Evolutionary conservation across 2,797 vertebrate species (phyloP).

Genomic region (Spheniscus humboldti): DNA sequence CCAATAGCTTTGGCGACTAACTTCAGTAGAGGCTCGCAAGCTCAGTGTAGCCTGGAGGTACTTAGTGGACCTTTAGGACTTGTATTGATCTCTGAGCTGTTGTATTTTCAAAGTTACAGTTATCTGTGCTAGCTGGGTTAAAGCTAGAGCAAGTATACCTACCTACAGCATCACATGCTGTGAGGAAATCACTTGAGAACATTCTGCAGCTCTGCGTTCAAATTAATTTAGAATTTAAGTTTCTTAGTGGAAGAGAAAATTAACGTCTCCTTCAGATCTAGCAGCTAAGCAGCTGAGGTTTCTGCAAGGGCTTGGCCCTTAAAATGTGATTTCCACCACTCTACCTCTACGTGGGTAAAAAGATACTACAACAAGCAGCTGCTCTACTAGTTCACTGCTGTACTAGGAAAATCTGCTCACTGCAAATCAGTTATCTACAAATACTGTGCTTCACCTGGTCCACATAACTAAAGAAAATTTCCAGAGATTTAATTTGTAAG

Average conservation of each 20-base stretch:
- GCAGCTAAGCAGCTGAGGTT: neutral
- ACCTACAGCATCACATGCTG: neutral
- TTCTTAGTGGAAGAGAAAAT: neutral
- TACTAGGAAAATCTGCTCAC: neutral
- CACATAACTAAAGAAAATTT: neutral
- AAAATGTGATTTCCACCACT: neutral
- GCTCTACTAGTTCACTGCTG: neutral
- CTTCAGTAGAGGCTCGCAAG: fast-evolving
- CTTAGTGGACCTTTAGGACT: neutral
- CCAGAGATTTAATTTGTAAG: constrained; percentile 13
- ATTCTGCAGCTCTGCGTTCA: neutral
- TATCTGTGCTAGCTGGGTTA: neutral
- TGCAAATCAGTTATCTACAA: neutral
- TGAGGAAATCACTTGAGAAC: neutral
- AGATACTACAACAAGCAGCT: neutral
- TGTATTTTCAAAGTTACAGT: neutral
- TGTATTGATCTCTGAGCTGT: neutral
- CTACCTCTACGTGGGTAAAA: neutral
- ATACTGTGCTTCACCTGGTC: neutral
- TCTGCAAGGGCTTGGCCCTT: neutral
- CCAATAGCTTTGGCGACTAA: neutral
- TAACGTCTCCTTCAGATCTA: neutral
- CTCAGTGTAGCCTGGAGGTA: neutral
- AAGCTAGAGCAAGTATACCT: neutral
- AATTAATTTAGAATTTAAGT: neutral